Conservation (phyloP, 2,888 invertebrate species). For the Rotaria macrura region DNA sequence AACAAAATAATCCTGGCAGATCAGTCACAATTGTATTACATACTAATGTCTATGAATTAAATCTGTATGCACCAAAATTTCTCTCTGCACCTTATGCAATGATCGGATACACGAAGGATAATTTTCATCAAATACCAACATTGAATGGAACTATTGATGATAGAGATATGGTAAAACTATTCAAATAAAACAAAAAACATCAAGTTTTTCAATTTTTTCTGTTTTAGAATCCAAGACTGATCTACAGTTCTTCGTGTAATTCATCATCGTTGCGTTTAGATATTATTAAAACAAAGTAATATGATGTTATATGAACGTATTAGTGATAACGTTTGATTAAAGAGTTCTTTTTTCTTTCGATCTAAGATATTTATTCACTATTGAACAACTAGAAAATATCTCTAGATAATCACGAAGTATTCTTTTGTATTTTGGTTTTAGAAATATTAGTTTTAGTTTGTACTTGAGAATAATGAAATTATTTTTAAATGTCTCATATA, state of each 20-base stretch:
- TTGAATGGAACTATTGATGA: not conserved
- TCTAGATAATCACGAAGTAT: too few relatives aligned
- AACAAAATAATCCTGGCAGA: not conserved
- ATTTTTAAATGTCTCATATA: too few relatives aligned
- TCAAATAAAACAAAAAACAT: not conserved
- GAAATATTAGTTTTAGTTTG: too few relatives aligned
- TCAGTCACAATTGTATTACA: not conserved
- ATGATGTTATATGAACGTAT: too few relatives aligned
- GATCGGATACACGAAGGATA: not conserved
- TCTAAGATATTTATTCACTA: too few relatives aligned
- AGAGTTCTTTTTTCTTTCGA: too few relatives aligned
- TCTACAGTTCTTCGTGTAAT: not conserved
- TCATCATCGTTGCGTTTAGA: not conserved
- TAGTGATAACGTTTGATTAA: not conserved
- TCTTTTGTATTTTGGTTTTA: too few relatives aligned
- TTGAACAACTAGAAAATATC: too few relatives aligned
- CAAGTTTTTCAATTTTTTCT: not conserved
- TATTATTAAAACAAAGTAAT: not conserved
- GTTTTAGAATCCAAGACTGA: not conserved
- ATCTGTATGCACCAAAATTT: conserved; percentile 4
- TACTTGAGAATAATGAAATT: too few relatives aligned
- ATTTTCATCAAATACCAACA: not conserved
- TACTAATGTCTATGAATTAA: not conserved
- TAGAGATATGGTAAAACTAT: not conserved
- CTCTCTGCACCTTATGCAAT: not conserved